Conservation (phyloP, 2,797 vertebrate species). For the Crocodylus rhombifer region DNA sequence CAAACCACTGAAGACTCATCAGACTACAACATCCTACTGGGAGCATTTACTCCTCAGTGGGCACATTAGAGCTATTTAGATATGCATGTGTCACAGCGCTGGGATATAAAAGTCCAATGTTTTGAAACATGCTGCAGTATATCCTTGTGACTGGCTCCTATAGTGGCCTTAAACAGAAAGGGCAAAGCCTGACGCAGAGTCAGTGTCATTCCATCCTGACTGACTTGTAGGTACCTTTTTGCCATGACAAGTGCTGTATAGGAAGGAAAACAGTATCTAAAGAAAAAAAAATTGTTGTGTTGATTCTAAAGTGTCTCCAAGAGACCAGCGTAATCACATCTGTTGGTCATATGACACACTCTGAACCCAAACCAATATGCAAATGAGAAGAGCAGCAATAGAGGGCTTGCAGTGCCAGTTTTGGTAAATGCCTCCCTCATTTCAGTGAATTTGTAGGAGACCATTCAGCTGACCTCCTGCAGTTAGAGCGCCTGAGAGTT, state of each 20-base stretch:
- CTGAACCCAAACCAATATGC: neutral
- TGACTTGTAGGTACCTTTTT: neutral
- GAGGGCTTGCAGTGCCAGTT: neutral
- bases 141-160: fast-evolving
- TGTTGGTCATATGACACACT: neutral
- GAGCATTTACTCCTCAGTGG: fast-evolving
- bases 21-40: fast-evolving
- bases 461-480: neutral
- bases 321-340: neutral
- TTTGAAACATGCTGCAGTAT: fast-evolving
- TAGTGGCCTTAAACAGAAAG: neutral
- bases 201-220: fast-evolving
- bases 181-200: neutral
- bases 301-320: neutral
- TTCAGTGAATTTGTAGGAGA: neutral
- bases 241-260: fast-evolving
- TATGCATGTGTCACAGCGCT: fast-evolving
- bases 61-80: fast-evolving
- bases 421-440: neutral
- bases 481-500: neutral
- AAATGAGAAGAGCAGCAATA: no score
- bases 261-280: neutral
- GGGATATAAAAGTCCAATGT: fast-evolving
- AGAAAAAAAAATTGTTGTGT: fast-evolving
- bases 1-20: fast-evolving